Percentiles rank a stretch among this genome's conserved stretches.
Conservation (phyloP, 2,113 vertebrate species). For the Thermophis baileyi region DNA sequence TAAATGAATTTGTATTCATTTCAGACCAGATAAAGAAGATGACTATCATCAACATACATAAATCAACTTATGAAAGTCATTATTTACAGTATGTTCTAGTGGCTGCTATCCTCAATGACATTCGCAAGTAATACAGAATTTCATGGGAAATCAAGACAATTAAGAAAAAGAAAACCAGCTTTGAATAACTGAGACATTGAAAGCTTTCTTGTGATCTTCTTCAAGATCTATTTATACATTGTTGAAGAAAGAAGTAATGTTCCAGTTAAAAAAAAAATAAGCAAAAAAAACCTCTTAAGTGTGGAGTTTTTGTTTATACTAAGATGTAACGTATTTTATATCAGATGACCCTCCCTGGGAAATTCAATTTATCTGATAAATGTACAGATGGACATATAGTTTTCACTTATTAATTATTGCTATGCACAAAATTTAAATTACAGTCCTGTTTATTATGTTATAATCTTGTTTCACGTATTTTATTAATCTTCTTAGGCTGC, state of each 20-base stretch:
- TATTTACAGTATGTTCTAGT: background rate
- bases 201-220: background rate
- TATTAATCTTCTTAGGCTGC: background rate
- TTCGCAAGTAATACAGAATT: background rate
- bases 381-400: background rate
- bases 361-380: background rate
- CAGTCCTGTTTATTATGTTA: background rate
- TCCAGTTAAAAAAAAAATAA: too few relatives aligned
- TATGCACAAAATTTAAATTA: background rate
- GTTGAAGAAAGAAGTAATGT: background rate
- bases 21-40: too few relatives aligned
- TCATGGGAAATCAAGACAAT: background rate
- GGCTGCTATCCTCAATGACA: background rate
- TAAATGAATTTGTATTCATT: background rate
- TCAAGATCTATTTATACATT: background rate
- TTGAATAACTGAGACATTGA: background rate
- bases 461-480: background rate
- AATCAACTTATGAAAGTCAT: background rate
- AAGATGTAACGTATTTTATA: background rate
- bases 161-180: background rate
- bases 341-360: background rate
- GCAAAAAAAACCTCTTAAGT: background rate
- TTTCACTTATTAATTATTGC: background rate
- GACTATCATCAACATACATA: background rate
- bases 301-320: background rate